Evolutionary conservation across 2,113 vertebrate genomes (phyloP).

Genomic region (Numida meleagris): DNA sequence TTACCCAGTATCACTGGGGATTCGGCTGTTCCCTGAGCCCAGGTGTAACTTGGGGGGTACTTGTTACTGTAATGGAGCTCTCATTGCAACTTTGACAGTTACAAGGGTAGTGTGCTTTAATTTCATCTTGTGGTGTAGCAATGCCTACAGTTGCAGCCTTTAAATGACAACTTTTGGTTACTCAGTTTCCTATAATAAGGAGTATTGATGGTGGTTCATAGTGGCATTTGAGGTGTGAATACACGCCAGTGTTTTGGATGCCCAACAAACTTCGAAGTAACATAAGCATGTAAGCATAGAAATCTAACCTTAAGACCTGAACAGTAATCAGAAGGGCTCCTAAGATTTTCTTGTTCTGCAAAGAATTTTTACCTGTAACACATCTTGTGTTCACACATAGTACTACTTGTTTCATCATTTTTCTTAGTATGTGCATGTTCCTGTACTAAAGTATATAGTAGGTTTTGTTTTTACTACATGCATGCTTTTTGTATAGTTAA

Average conservation of each 20-base stretch:
- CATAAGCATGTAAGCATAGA: neutral
- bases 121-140: neutral
- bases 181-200: neutral
- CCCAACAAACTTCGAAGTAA: neutral
- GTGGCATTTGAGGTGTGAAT: neutral
- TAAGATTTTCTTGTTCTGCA: neutral
- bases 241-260: neutral
- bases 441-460: neutral
- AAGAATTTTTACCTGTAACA: neutral
- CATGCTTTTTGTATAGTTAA: neutral
- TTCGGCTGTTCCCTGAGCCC: neutral
- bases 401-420: neutral
- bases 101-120: neutral
- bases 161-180: fast-evolving
- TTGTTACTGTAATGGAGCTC: neutral
- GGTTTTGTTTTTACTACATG: neutral
- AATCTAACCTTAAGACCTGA: neutral
- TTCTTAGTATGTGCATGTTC: neutral
- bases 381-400: neutral
- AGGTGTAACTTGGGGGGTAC: neutral
- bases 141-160: neutral
- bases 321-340: neutral
- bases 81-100: neutral
- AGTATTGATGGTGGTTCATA: neutral
- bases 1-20: neutral